Evolutionary conservation across 2,113 vertebrate species (phyloP).

Genomic region (Tangachromis dhanisi): DNA sequence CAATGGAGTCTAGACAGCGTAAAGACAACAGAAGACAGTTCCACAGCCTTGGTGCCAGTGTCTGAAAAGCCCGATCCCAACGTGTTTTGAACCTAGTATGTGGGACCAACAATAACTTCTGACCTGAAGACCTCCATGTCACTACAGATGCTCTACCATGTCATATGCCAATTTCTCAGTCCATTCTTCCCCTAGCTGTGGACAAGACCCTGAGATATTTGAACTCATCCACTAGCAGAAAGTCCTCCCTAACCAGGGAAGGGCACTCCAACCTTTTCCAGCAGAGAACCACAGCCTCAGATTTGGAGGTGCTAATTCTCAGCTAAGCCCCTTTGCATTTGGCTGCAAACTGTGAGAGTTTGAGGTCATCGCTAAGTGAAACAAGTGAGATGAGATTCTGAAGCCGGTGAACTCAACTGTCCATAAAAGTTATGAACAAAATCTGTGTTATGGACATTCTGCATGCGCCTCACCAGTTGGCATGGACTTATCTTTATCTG

Average conservation of each 20-base stretch:
- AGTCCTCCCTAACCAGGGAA: not conserved
- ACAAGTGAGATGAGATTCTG: not conserved
- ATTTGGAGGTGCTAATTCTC: not conserved
- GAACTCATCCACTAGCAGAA: not conserved
- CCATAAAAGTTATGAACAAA: not conserved
- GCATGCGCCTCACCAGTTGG: not conserved
- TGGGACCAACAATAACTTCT: not conserved
- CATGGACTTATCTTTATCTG: not conserved
- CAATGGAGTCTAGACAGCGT: not conserved
- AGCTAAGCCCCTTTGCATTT: accelerated
- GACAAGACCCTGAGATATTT: not conserved
- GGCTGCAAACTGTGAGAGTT: not conserved
- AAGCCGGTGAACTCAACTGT: not conserved
- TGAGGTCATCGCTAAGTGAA: accelerated
- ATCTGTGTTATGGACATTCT: not conserved
- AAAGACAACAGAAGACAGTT: not conserved
- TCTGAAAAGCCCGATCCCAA: accelerated
- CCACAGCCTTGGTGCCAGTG: not conserved
- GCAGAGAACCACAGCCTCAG: not conserved
- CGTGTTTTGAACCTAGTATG: not conserved
- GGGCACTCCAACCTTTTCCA: not conserved
- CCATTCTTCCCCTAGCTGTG: not conserved
- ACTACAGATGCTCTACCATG: not conserved
- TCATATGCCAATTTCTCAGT: accelerated
- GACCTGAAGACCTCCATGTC: not conserved